Evolutionary conservation across 2,113 vertebrate species (phyloP).

Genomic region (Microcebus tavaratra): DNA sequence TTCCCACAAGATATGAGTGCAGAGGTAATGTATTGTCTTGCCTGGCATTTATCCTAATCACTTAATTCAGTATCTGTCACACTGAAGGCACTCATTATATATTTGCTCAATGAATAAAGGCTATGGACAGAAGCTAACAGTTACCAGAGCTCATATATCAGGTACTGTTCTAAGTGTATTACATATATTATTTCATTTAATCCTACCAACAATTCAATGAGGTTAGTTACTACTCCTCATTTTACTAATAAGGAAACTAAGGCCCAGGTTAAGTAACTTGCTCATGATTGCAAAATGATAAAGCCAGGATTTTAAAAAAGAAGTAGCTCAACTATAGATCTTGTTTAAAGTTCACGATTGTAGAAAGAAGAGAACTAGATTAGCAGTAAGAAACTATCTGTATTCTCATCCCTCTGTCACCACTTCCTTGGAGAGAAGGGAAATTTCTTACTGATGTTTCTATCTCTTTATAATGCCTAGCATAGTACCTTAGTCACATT

Average conservation of each 20-base stretch:
- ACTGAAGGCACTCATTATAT: neutral
- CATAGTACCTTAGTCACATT: neutral
- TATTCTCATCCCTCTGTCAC: neutral
- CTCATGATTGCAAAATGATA: neutral
- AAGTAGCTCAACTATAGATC: neutral
- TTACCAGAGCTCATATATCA: conserved; percentile 20
- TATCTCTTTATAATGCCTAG: neutral
- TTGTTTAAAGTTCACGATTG: neutral
- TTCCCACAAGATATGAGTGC: neutral
- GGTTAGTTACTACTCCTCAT: conserved; percentile 9
- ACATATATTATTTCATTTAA: conserved; percentile 31
- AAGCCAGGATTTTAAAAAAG: neutral
- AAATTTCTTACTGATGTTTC: neutral
- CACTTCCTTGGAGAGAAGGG: neutral
- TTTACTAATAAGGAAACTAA: conserved; percentile 50
- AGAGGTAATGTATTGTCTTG: neutral
- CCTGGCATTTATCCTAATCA: neutral
- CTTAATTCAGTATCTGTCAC: neutral
- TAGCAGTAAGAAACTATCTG: neutral
- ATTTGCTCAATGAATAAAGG: conserved; percentile 23
- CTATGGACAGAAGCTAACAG: neutral
- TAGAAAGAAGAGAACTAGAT: neutral
- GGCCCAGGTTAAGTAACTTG: conserved; percentile 29
- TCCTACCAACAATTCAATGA: neutral
- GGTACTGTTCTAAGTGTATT: neutral